Conservation (phyloP, 2,797 vertebrate species). For the Acipenser transmontanus region DNA sequence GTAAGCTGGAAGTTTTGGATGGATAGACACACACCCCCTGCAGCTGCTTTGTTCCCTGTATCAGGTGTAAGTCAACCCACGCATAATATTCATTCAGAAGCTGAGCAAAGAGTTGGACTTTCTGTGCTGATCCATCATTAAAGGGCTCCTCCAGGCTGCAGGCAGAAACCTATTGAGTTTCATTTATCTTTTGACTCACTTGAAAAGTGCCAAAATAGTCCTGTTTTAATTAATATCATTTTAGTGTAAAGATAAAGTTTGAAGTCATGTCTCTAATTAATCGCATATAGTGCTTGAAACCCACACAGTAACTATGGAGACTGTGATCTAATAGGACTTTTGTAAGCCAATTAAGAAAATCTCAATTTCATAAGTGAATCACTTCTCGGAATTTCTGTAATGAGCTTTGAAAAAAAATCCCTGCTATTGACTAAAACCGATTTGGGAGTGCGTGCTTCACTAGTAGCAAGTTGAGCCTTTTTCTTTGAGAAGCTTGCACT, state of each 20-base stretch:
- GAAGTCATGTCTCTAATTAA: conserved; percentile 40
- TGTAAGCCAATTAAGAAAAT: conserved; percentile 37
- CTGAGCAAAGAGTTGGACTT: conserved; percentile 11
- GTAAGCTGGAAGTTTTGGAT: no score
- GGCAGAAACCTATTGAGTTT: conserved; percentile 13
- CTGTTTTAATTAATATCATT: conserved; percentile 39
- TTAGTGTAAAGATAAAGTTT: conserved; percentile 37
- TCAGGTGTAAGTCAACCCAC: conserved; percentile 8
- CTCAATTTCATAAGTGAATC: no score
- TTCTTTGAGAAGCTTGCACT: no score
- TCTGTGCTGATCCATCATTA: conserved; percentile 20
- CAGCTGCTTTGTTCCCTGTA: no score
- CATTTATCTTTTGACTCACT: conserved; percentile 28
- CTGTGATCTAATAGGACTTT: conserved; percentile 32
- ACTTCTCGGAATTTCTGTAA: no score
- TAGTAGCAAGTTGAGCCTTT: no score
- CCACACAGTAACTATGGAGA: conserved; percentile 38
- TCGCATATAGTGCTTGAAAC: conserved; percentile 30
- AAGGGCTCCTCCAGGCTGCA: conserved; percentile 21
- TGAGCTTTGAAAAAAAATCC: no score
- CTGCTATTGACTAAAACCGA: no score
- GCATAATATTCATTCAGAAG: conserved; percentile 5
- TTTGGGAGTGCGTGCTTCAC: no score
- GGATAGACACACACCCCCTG: no score
- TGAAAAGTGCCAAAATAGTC: conserved; percentile 39